phyloP scores from a whole-genome alignment of 1,140 invertebrate genomes.

The Bemisia tabaci region DNA sequence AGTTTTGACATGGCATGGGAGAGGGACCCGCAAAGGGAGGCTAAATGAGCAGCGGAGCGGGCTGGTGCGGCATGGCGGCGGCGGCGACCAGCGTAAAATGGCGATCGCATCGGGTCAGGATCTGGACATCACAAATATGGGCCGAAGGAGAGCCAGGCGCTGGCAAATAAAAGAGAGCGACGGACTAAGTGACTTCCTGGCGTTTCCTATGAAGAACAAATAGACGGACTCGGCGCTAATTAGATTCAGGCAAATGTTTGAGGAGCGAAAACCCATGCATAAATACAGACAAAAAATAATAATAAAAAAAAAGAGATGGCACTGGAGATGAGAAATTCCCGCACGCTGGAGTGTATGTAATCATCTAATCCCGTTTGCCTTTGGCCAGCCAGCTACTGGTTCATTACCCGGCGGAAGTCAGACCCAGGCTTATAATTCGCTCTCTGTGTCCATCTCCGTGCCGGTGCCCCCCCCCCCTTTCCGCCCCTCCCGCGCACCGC shows the following conservation, averaged over 20 bases:
- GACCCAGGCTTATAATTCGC: background rate
- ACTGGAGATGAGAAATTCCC: background rate
- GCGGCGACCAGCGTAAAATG: too few relatives aligned
- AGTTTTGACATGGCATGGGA: too few relatives aligned
- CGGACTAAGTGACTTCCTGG: background rate
- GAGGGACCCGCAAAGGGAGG: too few relatives aligned
- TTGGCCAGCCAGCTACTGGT: background rate
- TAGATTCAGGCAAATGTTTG: background rate
- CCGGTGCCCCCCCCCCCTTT: background rate
- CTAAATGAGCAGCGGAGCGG: too few relatives aligned
- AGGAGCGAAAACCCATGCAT: background rate
- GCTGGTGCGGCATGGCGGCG: too few relatives aligned
- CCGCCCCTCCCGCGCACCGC: background rate
- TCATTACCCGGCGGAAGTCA: background rate
- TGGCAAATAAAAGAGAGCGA: too few relatives aligned
- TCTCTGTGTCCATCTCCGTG: background rate
- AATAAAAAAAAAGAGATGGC: background rate
- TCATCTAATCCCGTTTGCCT: background rate
- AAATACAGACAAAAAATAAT: background rate
- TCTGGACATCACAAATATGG: too few relatives aligned
- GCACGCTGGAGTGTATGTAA: background rate
- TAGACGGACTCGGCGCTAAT: background rate
- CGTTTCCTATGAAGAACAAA: background rate
- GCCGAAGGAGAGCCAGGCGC: too few relatives aligned
- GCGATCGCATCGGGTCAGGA: too few relatives aligned